These are phyloP conservation scores for Sebastes itinus DNA, from an alignment of 2,797 vertebrate genomes.

Conservation along the genomic window DNA sequence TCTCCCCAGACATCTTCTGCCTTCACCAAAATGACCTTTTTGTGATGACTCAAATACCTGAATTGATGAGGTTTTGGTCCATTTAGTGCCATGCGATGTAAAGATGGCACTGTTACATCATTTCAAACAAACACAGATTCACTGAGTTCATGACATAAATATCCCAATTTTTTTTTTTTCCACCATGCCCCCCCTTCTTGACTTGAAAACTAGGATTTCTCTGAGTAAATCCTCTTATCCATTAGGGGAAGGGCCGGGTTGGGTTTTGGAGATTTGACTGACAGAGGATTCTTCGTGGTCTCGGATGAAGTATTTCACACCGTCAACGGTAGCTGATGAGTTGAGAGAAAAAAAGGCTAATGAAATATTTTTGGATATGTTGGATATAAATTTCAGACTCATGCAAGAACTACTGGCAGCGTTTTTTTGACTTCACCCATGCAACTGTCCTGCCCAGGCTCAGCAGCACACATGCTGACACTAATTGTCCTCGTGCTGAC, in stretches of 20 bases:
- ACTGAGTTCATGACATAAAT: constrained; percentile 20
- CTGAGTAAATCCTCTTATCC: constrained; percentile 75
- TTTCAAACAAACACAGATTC: constrained; percentile 8
- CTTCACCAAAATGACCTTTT: not conserved
- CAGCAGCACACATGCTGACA: constrained; percentile 70
- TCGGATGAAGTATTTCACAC: constrained; percentile 13
- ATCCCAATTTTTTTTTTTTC: not conserved
- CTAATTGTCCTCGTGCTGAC: constrained; percentile 77
- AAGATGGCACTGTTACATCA: not conserved
- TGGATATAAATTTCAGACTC: not conserved
- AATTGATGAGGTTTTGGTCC: too few species aligned
- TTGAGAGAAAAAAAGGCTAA: not conserved
- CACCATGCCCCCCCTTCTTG: constrained; percentile 47
- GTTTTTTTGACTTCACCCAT: constrained; percentile 22
- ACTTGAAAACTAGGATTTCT: constrained; percentile 73
- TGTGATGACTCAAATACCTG: not conserved
- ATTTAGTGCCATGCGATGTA: not conserved
- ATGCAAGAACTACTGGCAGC: not conserved
- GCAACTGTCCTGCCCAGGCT: constrained; percentile 41
- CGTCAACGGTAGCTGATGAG: constrained; percentile 1
- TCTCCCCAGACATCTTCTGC: constrained; percentile 56
- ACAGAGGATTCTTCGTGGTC: constrained; percentile 38
- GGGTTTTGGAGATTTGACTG: constrained; percentile 65
- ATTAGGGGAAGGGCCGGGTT: constrained; percentile 39
- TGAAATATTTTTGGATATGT: constrained; percentile 7